Percentiles rank a stretch among this genome's conserved stretches.
Evolutionary conservation across 2,888 invertebrate genomes (phyloP).

Genomic region (Diogma glabrata): DNA sequence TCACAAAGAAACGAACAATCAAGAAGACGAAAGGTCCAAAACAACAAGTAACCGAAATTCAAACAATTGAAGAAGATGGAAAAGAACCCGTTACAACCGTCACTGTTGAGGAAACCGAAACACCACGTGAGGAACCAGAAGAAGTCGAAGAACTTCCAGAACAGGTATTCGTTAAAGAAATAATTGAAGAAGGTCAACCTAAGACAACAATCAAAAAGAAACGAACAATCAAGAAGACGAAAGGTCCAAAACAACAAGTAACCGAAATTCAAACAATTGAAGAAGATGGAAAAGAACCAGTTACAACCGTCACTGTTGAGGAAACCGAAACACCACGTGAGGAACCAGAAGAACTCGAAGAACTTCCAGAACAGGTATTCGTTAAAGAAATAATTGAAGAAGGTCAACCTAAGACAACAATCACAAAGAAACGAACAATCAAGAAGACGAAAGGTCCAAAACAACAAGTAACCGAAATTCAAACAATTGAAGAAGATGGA

Average conservation of each 20-base stretch:
- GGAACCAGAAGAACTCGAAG: slow-evolving; percentile 23
- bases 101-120: slow-evolving; percentile 33
- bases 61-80: slow-evolving; percentile 25
- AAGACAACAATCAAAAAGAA: slow-evolving; percentile 25
- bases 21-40: slow-evolving; percentile 18
- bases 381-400: slow-evolving; percentile 24
- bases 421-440: slow-evolving; percentile 21
- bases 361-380: slow-evolving; percentile 22
- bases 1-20: slow-evolving; percentile 32
- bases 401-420: slow-evolving; percentile 24
- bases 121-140: slow-evolving; percentile 15
- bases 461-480: slow-evolving; percentile 29
- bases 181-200: slow-evolving; percentile 23
- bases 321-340: slow-evolving; percentile 23
- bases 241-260: slow-evolving; percentile 23
- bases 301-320: slow-evolving; percentile 24
- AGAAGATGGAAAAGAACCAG: slow-evolving; percentile 31
- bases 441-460: slow-evolving; percentile 22
- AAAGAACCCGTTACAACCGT: slow-evolving; percentile 27
- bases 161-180: slow-evolving; percentile 27
- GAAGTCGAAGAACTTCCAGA: slow-evolving; percentile 32
- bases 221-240: slow-evolving; percentile 27
- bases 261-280: slow-evolving; percentile 25
- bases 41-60: slow-evolving; percentile 26
- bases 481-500: slow-evolving; percentile 26